Evolutionary conservation across 2,888 invertebrate species (phyloP), one percentile per base, ranked within the genome.

Genomic region (Lacanobia wlatinum): DNA sequence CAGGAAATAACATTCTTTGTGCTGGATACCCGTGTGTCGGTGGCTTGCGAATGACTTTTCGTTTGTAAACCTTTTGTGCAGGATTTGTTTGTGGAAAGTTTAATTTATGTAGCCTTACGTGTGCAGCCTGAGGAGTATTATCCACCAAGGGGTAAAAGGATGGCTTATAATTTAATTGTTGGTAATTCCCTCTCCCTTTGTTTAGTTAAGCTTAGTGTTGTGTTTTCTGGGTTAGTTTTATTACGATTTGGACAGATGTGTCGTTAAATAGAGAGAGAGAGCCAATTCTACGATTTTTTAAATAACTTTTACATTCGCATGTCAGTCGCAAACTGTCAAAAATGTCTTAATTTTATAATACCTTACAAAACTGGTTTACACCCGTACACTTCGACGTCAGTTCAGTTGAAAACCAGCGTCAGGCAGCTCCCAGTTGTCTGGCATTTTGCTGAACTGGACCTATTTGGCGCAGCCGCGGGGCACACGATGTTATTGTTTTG

Each of bases 1-100:
- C 48, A 62, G 76, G 86, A 82, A 84, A 74, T 73, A 75, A 80
- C 72, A 79, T 84, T 82, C 82, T 76, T 84, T 76, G 72, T 77
- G 43, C 28, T 64, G 73, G 78, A 74, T 78, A 60, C 69, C 70
- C 73, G 76, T 85, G 71, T 69, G 82, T 73, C 70, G 70, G 71
- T 52, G 56, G 74, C 62, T 73, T 76, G 80, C 56, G 55, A 73
- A 66, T 73, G 81, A 78, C 81, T 65, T 74, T 73, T 48, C 53
- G 72, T 73, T 76, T 72, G 68, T 59, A 60, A 48, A 59, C 68
- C 78, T 78, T 78, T 79, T 72, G 67, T 82, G 55, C 55, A 52
- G 34, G 50, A 28, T 53, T 78, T 78, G 78, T 78, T 82, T 69
- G 83, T 67, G 60, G 53, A 60, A 73, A 78, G 48, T 78, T 78